These are phyloP conservation scores for Hylaea fasciaria DNA, from an alignment of 2,888 invertebrate genomes.

Conservation along the genomic window DNA sequence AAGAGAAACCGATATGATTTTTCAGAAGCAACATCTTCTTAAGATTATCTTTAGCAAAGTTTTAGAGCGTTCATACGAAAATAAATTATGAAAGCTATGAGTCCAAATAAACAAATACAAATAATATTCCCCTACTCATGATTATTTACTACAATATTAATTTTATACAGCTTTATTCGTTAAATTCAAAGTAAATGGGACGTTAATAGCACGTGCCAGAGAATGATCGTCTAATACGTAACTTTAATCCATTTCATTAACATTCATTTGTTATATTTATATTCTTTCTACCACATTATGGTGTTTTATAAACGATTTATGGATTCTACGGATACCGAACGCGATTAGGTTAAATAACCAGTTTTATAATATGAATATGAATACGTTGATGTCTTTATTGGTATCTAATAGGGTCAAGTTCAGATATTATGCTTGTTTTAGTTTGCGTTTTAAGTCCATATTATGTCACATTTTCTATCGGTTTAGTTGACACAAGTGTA, in stretches of 20 bases:
- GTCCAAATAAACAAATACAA: no score
- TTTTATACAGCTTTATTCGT: constrained; percentile 2
- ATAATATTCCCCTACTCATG: background rate
- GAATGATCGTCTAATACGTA: constrained; percentile 6
- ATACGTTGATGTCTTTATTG: constrained; percentile 47
- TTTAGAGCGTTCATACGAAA: no score
- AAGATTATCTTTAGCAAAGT: no score
- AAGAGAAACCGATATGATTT: no score
- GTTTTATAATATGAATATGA: constrained; percentile 37
- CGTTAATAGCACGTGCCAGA: constrained; percentile 21
- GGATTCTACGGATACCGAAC: constrained; percentile 7
- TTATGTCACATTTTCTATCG: constrained; percentile 44
- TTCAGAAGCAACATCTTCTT: no score
- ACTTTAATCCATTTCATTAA: constrained; percentile 17
- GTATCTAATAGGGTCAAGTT: constrained; percentile 51
- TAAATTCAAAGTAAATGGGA: constrained; percentile 9
- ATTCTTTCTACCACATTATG: constrained; percentile 5
- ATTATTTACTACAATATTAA: constrained; percentile 2
- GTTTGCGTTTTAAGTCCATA: constrained; percentile 44
- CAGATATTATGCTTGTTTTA: constrained; percentile 25
- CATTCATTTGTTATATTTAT: constrained; percentile 13
- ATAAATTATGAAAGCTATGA: no score
- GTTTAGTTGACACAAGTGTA: constrained; percentile 18
- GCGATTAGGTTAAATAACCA: constrained; percentile 26
- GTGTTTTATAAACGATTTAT: constrained; percentile 15